phyloP scores from a whole-genome alignment of 2,113 vertebrate species.

The Nesogale talazaci region DNA sequence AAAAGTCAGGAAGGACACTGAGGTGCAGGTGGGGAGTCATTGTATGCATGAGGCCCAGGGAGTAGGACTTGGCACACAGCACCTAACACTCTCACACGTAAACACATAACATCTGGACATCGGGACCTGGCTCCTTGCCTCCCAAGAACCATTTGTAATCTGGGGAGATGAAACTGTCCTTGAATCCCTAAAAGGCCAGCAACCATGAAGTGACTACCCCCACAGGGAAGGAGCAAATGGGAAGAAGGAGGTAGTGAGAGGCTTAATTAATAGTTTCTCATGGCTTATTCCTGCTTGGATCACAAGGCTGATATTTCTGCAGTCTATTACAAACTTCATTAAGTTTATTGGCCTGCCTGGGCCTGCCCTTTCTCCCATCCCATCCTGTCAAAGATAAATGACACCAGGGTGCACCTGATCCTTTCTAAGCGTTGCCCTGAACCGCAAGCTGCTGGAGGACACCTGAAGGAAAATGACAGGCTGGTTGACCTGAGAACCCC shows the following conservation, averaged over 20 bases:
- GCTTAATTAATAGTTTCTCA: conserved; percentile 83
- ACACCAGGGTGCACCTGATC: conserved; percentile 61
- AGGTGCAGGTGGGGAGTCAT: background rate
- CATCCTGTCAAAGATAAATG: conserved; percentile 80
- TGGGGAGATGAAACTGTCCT: background rate
- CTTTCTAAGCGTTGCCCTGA: conserved; percentile 47
- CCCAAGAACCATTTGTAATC: background rate
- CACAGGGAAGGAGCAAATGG: conserved; percentile 8
- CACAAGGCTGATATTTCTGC: conserved; percentile 69
- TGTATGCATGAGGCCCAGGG: background rate
- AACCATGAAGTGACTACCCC: conserved; percentile 8
- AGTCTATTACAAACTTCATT: conserved; percentile 84
- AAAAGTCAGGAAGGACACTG: background rate
- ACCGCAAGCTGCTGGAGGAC: conserved; percentile 38
- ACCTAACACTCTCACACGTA: background rate
- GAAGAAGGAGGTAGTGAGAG: conserved; percentile 64
- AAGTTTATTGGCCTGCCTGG: conserved; percentile 79
- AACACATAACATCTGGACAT: background rate
- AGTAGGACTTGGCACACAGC: background rate
- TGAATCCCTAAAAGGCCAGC: background rate
- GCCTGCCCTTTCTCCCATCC: conserved; percentile 73
- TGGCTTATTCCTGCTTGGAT: conserved; percentile 76
- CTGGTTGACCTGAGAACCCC: background rate
- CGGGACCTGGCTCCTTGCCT: conserved; percentile 15
- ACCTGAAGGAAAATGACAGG: conserved; percentile 9